A percentile compares a stretch with the other conserved stretches of the same genome.
Evolutionary conservation across 2,797 vertebrate species (phyloP).

Genomic region (Syngnathus acus): DNA sequence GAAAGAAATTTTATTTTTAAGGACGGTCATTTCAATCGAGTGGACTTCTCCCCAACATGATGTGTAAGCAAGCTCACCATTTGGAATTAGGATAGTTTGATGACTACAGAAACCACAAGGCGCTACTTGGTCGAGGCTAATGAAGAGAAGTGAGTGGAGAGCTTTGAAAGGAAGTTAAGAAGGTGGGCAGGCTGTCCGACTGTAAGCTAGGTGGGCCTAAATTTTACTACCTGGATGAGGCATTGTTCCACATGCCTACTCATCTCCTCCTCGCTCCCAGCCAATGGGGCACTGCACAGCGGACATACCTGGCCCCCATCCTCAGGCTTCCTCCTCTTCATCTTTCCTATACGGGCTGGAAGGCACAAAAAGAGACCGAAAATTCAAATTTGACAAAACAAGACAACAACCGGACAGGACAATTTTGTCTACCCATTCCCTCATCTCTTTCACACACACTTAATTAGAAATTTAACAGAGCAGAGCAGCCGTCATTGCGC

Average conservation of each 20-base stretch:
- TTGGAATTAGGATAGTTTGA: neutral
- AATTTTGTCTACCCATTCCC: neutral
- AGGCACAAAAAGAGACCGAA: slow-evolving; percentile 6
- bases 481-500: slow-evolving; percentile 68
- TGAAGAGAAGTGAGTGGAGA: slow-evolving; percentile 16
- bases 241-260: slow-evolving; percentile 99
- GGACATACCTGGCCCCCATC: slow-evolving; percentile 99
- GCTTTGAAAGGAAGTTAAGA: slow-evolving; percentile 32
- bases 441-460: slow-evolving; percentile 32
- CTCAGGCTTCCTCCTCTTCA: slow-evolving; percentile 99
- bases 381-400: neutral
- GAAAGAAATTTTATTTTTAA: neutral
- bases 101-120: slow-evolving; percentile 8
- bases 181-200: slow-evolving; percentile 40
- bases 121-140: slow-evolving; percentile 2
- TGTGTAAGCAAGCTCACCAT: slow-evolving; percentile 13
- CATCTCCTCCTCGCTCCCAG: slow-evolving; percentile 99
- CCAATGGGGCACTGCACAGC: slow-evolving; percentile 93
- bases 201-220: slow-evolving; percentile 33
- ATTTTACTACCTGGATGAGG: slow-evolving; percentile 95
- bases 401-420: neutral
- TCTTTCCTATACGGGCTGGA: slow-evolving; percentile 98
- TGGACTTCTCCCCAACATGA: slow-evolving; percentile 31
- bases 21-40: neutral
- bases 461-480: slow-evolving; percentile 79